phyloP scores from a whole-genome alignment of 2,888 invertebrate species.

The Ptycholaimellus sp. region DNA sequence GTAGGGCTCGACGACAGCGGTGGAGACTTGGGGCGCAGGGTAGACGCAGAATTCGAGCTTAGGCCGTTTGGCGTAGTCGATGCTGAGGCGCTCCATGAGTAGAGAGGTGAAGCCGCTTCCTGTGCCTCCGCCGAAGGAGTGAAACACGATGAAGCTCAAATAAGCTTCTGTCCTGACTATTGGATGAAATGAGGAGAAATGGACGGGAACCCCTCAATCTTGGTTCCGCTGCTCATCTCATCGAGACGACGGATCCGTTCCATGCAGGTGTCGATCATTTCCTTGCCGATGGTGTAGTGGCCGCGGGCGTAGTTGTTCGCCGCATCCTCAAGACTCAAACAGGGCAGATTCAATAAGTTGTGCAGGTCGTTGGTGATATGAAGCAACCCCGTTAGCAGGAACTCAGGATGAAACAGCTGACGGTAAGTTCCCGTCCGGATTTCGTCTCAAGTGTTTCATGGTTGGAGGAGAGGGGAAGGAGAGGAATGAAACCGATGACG shows the following conservation, averaged over 20 bases:
- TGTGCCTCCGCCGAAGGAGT: slow-evolving; percentile 64
- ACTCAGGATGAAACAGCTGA: slow-evolving; percentile 51
- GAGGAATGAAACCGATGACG: slow-evolving; percentile 76
- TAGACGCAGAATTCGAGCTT: slow-evolving; percentile 65
- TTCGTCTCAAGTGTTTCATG: too few species aligned
- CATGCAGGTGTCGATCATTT: slow-evolving; percentile 41
- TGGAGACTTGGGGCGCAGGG: slow-evolving; percentile 61
- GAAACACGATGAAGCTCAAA: slow-evolving; percentile 66
- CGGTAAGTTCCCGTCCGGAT: slow-evolving; percentile 41
- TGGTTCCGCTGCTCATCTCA: slow-evolving; percentile 47
- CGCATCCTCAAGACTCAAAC: slow-evolving; percentile 27
- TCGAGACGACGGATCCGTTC: slow-evolving; percentile 49
- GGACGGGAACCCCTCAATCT: too few species aligned
- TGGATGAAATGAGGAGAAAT: too few species aligned
- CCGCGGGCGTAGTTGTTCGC: slow-evolving; percentile 30
- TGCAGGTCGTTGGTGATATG: too few species aligned
- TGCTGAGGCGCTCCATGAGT: slow-evolving; percentile 54
- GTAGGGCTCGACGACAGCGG: neutral
- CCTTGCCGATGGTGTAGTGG: slow-evolving; percentile 47
- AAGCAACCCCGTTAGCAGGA: too few species aligned
- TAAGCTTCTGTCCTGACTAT: too few species aligned
- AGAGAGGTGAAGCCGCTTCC: slow-evolving; percentile 65
- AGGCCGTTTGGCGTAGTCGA: slow-evolving; percentile 59
- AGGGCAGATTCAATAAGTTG: too few species aligned
- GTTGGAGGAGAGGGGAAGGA: too few species aligned